Evolutionary conservation across 2,888 invertebrate genomes (phyloP).

Genomic region (Aromia moschata): DNA sequence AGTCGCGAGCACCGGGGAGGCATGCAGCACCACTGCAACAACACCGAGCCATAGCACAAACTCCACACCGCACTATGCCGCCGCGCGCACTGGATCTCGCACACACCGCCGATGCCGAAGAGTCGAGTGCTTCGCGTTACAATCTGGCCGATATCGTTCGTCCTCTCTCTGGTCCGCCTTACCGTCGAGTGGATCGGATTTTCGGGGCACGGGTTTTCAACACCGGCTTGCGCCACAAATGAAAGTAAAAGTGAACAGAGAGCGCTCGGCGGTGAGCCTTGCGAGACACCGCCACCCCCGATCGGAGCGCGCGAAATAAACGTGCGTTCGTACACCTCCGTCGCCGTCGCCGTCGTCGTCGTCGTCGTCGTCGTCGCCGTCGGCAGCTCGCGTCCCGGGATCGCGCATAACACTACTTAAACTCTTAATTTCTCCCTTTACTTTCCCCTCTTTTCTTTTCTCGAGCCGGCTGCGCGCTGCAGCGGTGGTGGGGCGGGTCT

Average conservation of each 20-base stretch:
- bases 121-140: conserved; percentile 34
- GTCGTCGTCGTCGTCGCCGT: conserved; percentile 39
- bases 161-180: conserved; percentile 44
- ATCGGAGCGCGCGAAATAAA: conserved; percentile 32
- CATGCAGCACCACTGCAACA: conserved; percentile 53
- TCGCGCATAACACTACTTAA: conserved; percentile 61
- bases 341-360: too few relatives aligned
- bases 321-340: too few relatives aligned
- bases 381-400: conserved; percentile 58
- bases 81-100: conserved; percentile 1
- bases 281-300: conserved; percentile 50
- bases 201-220: conserved; percentile 62
- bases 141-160: too few relatives aligned
- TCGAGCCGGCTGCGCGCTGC: too few relatives aligned
- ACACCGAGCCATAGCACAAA: conserved; percentile 57
- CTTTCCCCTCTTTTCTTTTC: conserved; percentile 64
- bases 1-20: conserved; percentile 57
- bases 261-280: conserved; percentile 46
- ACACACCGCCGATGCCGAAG: conserved; percentile 36
- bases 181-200: conserved; percentile 61
- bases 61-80: conserved; percentile 52
- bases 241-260: conserved; percentile 65
- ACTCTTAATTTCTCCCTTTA: conserved; percentile 64
- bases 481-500: too few relatives aligned
- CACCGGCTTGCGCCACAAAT: conserved; percentile 64